phyloP scores from a whole-genome alignment of 2,797 vertebrate genomes.

The Carapus acus region DNA sequence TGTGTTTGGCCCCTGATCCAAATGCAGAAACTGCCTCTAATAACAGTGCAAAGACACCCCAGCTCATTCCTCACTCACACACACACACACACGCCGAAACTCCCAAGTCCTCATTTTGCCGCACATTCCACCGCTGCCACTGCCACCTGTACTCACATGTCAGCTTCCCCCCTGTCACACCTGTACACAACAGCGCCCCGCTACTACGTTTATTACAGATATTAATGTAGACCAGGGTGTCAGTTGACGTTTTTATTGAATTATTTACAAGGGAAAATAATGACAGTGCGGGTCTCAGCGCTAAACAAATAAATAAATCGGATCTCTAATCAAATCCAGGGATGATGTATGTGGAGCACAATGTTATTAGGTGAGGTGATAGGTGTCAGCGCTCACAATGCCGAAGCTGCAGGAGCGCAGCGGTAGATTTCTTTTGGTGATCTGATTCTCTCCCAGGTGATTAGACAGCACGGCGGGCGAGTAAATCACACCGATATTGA shows the following conservation, averaged over 20 bases:
- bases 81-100: too few species aligned
- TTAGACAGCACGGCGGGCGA: constrained; percentile 18
- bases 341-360: constrained; percentile 63
- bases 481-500: constrained; percentile 7
- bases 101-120: constrained; percentile 30
- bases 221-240: constrained; percentile 61
- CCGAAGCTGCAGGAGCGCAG: constrained; percentile 41
- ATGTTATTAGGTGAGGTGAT: constrained; percentile 68
- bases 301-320: constrained; percentile 79
- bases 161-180: constrained; percentile 35
- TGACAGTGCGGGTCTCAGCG: constrained; percentile 60
- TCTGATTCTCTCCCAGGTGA: constrained; percentile 23
- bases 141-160: constrained; percentile 20
- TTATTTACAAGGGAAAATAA: constrained; percentile 77
- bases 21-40: constrained; percentile 11
- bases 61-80: constrained; percentile 14
- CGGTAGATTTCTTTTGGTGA: constrained; percentile 24
- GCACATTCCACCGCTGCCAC: constrained; percentile 14
- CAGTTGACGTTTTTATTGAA: constrained; percentile 74
- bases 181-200: constrained; percentile 50
- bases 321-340: constrained; percentile 69
- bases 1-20: too few species aligned
- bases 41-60: constrained; percentile 19
- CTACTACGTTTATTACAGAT: constrained; percentile 66
- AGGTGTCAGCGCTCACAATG: constrained; percentile 59